These are phyloP conservation scores for Dryas iulia DNA, from an alignment of 1,140 invertebrate species.

Conservation along the genomic window DNA sequence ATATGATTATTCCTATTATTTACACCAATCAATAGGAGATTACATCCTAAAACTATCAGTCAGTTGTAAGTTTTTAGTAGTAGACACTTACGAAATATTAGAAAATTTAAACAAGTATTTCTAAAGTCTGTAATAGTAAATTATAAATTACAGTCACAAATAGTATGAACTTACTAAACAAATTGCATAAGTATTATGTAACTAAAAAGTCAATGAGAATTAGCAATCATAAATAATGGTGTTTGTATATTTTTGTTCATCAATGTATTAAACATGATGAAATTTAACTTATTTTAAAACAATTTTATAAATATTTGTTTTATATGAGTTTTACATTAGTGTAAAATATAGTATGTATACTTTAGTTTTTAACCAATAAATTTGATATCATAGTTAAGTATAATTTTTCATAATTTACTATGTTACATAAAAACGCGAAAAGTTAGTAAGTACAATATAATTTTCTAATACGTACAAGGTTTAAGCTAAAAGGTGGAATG, in stretches of 20 bases:
- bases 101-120: not conserved
- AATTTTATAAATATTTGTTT: not conserved
- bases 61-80: conserved; percentile 38
- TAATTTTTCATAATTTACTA: not conserved
- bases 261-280: no score
- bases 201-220: not conserved
- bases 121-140: conserved; percentile 4
- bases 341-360: not conserved
- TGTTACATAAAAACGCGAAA: not conserved
- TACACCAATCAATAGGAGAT: conserved; percentile 38
- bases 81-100: conserved; percentile 33
- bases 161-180: not conserved
- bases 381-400: not conserved
- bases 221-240: not conserved
- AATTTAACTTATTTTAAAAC: no score
- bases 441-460: not conserved
- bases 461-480: not conserved
- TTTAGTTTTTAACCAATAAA: not conserved
- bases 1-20: conserved; percentile 29
- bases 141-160: not conserved
- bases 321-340: not conserved
- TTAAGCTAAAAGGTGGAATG: not conserved
- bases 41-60: conserved; percentile 48
- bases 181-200: not conserved
- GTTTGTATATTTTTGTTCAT: not conserved